Evolutionary conservation across 64 coral and sea anemone genomes (phyloP).

Genomic region (Hydrozoanthus tunicans): DNA sequence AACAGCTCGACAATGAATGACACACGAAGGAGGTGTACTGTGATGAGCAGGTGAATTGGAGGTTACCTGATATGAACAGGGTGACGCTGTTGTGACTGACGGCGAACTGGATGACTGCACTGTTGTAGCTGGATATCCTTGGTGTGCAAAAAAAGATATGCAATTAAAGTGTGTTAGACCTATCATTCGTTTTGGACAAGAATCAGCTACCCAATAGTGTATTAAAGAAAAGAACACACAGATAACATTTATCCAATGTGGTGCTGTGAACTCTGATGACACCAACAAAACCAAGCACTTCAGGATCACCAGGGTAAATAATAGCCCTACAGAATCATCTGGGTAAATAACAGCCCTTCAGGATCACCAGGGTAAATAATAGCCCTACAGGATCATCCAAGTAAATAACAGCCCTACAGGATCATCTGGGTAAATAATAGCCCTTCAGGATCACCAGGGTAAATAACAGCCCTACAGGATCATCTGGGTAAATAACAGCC

Average conservation of each 20-base stretch:
- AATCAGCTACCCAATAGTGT: no score
- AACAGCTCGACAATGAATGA: constrained; percentile 95
- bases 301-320: neutral
- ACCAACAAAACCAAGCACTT: no score
- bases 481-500: no score
- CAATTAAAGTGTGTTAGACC: no score
- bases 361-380: neutral
- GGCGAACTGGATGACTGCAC: constrained; percentile 71
- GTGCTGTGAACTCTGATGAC: no score
- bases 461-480: no score
- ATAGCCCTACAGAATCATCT: neutral
- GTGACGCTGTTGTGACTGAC: constrained; percentile 68
- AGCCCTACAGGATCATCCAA: neutral
- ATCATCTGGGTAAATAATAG: no score
- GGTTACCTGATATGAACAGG: constrained; percentile 68
- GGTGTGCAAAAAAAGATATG: constrained; percentile 16
- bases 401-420: neutral
- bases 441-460: no score
- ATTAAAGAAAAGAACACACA: no score
- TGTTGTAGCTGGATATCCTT: constrained; percentile 28
- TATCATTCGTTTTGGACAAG: no score
- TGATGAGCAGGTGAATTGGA: constrained; percentile 86
- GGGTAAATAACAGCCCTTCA: neutral
- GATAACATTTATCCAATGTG: no score
- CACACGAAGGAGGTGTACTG: constrained; percentile 89